Base-by-base conservation (phyloP, 2,113 vertebrate species). In the Circaetus cinerascens region DNA sequence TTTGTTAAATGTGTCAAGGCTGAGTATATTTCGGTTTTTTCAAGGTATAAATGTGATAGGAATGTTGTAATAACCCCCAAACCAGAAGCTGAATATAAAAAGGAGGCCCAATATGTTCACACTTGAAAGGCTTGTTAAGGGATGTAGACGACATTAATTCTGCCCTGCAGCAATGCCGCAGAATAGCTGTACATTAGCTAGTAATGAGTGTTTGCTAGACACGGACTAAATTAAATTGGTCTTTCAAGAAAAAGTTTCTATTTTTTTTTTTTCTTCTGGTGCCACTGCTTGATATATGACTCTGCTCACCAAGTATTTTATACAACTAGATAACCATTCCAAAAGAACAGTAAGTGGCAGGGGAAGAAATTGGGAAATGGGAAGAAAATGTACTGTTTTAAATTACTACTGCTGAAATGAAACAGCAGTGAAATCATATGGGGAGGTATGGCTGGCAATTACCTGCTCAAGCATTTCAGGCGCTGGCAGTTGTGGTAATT, bases 401-500 rank as follows among this genome's bases (percentile, higher is more conserved):
- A 95, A 89, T 91, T 60, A 79, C 66, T 73, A 26, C 45, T 85
- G 78, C 84, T 87, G 84, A 91, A 94, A 38, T 3, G 22, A 62
- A 73, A 80, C 38, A 21, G 72, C 62, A 90, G 55, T 87, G 59
- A 81, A 72, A 81, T 91, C 62, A 53, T 22, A 90, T 0, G 0
- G 74, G 36, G 60, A 94, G 71, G 27, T 22, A 36, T 6, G 78
- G 50, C 51, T 53, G 88, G 78, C 68, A 63, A 45, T 97, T 97
- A 99, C 99, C 99, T 98, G 91, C 67, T 96, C 81, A 98, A 90
- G 73, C 95, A 67, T 95, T 96, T 98, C 93, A 99, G 98, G 91
- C 96, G 96, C 53, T 97, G 97, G 98, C 99, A 99, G 93, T 98
- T 98, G 17, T 97, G 77, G 93, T 97, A 98, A 98, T 99, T 99